These are phyloP conservation scores for Clepsis dumicolana DNA, from an alignment of 2,888 invertebrate genomes.

Conservation along the genomic window DNA sequence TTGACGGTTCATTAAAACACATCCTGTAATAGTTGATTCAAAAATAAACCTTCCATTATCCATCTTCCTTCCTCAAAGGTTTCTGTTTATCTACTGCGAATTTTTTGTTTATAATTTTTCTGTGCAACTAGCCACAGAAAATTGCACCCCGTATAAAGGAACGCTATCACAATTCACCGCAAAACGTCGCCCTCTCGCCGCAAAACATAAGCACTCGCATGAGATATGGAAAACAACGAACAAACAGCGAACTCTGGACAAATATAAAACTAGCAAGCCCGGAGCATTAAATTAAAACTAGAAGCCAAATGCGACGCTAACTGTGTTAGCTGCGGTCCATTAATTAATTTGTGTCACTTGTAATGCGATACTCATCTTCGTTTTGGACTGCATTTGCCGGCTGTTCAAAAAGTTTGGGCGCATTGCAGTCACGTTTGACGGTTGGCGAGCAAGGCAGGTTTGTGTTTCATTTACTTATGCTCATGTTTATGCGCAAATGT, in stretches of 20 bases:
- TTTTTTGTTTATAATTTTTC: neutral
- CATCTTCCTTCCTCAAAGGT: too few species aligned
- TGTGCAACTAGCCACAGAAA: neutral
- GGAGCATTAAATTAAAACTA: conserved; percentile 40
- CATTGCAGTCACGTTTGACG: conserved; percentile 4
- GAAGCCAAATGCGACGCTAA: conserved; percentile 44
- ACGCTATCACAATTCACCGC: conserved; percentile 4
- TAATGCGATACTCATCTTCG: conserved; percentile 45
- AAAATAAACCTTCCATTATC: too few species aligned
- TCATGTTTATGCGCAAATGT: neutral
- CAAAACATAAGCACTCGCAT: conserved; percentile 29
- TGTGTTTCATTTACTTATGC: neutral
- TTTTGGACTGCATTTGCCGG: conserved; percentile 21
- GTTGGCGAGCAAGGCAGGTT: conserved; percentile 4
- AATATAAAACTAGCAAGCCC: conserved; percentile 28
- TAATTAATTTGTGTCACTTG: conserved; percentile 62
- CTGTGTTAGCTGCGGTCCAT: conserved; percentile 61
- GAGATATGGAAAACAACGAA: conserved; percentile 29
- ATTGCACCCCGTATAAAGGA: neutral
- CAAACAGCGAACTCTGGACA: conserved; percentile 25
- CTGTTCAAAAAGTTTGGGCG: conserved; percentile 20
- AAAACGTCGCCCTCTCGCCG: conserved; percentile 3
- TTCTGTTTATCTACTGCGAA: too few species aligned
- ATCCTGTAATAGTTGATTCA: too few species aligned
- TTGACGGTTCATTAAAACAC: too few species aligned